Evolutionary conservation across 2,113 vertebrate genomes (phyloP).

Genomic region (Chlamydotis undulata): DNA sequence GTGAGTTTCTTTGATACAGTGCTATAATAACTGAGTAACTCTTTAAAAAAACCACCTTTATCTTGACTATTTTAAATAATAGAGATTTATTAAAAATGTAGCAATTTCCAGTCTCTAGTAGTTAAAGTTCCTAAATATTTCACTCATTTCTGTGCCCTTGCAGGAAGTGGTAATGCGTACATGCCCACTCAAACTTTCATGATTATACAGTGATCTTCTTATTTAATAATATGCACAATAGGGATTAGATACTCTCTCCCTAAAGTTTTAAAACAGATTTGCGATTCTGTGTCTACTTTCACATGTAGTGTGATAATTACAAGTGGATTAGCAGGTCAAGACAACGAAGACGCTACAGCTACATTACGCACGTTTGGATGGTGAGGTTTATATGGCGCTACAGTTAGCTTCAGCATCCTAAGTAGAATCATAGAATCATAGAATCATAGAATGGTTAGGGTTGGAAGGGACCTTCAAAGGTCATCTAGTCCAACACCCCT

Average conservation of each 20-base stretch:
- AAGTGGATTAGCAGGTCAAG: not conserved
- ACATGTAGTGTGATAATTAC: not conserved
- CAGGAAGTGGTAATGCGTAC: not conserved
- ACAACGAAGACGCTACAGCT: not conserved
- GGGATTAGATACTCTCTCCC: not conserved
- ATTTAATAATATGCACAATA: not conserved
- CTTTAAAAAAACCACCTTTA: not conserved
- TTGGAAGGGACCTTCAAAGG: too few relatives aligned
- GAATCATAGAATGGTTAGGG: too few relatives aligned
- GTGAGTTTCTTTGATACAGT: not conserved
- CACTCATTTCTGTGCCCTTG: not conserved
- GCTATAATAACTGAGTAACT: not conserved
- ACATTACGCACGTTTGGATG: not conserved
- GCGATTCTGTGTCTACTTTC: not conserved
- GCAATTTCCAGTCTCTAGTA: not conserved
- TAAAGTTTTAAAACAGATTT: not conserved
- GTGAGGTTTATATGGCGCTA: not conserved
- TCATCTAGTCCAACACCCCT: too few relatives aligned
- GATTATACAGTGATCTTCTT: not conserved
- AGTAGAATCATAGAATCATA: not conserved
- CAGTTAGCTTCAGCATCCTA: not conserved
- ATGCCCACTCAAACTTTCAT: not conserved
- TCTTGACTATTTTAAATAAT: not conserved
- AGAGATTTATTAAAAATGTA: not conserved
- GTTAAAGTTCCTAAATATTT: not conserved